phyloP scores from a whole-genome alignment of 2,888 invertebrate species.

The Pterobdella sp. region DNA sequence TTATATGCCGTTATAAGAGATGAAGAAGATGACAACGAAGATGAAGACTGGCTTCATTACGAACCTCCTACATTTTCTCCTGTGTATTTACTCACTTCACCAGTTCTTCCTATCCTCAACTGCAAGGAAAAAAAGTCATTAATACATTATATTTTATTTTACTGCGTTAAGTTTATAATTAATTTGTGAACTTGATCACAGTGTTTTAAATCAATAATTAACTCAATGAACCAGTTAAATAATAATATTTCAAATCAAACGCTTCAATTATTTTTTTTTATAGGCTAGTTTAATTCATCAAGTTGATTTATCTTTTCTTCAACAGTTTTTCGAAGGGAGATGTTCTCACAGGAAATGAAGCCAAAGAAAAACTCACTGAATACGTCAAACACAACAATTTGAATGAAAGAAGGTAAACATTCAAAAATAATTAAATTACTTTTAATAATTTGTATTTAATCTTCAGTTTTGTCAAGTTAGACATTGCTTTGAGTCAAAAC shows the following conservation, averaged over 20 bases:
- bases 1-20: neutral
- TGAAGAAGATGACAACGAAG: constrained; percentile 12
- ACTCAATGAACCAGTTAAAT: too few relatives aligned
- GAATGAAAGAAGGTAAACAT: constrained; percentile 8
- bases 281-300: too few relatives aligned
- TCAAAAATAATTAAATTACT: too few relatives aligned
- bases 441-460: too few relatives aligned
- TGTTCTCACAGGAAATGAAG: neutral
- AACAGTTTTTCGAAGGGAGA: neutral
- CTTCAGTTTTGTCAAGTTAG: constrained; percentile 3
- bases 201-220: too few relatives aligned
- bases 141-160: too few relatives aligned
- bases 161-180: too few relatives aligned
- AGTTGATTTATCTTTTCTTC: neutral
- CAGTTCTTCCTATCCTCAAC: constrained; percentile 2
- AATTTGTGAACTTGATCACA: too few relatives aligned
- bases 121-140: neutral
- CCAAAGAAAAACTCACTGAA: neutral
- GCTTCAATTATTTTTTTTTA: too few relatives aligned
- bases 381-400: neutral
- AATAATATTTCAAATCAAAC: too few relatives aligned
- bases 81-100: neutral
- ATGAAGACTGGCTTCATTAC: neutral
- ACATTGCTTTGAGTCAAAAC: neutral
- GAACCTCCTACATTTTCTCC: neutral